Evolutionary conservation across 2,113 vertebrate genomes (phyloP).

Genomic region (Tauraco erythrolophus): DNA sequence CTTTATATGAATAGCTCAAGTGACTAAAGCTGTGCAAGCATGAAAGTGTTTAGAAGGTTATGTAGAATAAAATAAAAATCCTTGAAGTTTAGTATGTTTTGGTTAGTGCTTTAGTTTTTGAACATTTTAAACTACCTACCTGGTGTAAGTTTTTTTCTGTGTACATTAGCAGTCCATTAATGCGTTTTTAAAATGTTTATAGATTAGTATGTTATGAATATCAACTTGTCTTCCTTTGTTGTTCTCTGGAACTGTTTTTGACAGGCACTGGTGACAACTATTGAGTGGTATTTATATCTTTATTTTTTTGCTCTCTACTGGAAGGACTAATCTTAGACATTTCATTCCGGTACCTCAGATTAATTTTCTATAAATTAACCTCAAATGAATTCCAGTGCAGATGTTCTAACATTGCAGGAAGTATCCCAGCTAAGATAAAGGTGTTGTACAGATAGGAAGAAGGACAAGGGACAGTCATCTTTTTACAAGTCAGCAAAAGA

Average conservation of each 20-base stretch:
- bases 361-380: constrained; percentile 3
- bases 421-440: constrained; percentile 2
- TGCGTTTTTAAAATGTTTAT: background rate
- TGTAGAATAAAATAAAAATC: background rate
- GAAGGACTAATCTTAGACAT: background rate
- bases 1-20: background rate
- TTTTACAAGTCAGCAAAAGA: constrained; percentile 9
- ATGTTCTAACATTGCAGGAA: background rate
- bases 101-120: background rate
- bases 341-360: background rate
- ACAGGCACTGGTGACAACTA: background rate
- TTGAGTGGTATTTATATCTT: constrained; percentile 13
- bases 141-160: background rate
- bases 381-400: background rate
- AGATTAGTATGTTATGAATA: background rate
- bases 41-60: background rate
- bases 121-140: background rate
- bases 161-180: background rate
- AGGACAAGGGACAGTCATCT: background rate
- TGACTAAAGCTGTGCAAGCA: background rate
- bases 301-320: background rate
- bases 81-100: background rate
- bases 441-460: background rate
- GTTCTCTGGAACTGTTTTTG: background rate
- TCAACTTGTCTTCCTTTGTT: background rate